Conservation (phyloP, 1,140 invertebrate genomes). For the Nautilus pompilius region DNA sequence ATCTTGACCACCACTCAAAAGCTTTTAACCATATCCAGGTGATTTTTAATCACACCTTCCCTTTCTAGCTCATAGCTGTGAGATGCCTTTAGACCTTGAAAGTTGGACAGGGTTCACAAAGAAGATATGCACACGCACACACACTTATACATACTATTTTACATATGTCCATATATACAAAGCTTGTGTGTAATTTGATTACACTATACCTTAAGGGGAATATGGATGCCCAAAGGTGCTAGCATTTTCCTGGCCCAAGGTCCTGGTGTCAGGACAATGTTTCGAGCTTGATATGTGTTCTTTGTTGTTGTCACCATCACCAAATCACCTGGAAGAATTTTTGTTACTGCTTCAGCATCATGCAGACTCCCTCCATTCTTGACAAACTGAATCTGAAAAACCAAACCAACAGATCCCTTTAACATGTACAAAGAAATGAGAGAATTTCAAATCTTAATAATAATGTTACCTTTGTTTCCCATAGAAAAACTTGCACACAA, state of each 20-base stretch:
- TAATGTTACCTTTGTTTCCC: too few species aligned
- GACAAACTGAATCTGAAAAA: constrained; percentile 31
- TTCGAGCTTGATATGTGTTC: constrained; percentile 22
- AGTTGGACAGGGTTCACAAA: neutral
- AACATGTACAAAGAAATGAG: neutral
- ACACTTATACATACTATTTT: neutral
- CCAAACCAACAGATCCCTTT: neutral
- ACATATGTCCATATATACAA: neutral
- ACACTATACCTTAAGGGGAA: constrained; percentile 40
- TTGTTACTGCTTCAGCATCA: constrained; percentile 31
- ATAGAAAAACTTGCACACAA: too few species aligned
- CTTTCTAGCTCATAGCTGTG: too few species aligned
- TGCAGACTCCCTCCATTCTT: constrained; percentile 38
- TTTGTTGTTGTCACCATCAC: constrained; percentile 35
- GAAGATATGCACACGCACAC: neutral
- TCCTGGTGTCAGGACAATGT: constrained; percentile 38
- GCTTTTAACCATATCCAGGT: too few species aligned
- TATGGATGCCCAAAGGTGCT: constrained; percentile 26
- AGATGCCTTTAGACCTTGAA: too few species aligned
- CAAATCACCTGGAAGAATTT: constrained; percentile 31
- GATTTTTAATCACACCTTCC: too few species aligned
- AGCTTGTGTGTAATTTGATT: neutral
- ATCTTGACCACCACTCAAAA: too few species aligned
- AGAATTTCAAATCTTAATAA: too few species aligned
- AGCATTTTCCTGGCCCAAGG: constrained; percentile 42